Conservation (phyloP, 2,113 vertebrate species). For the Hepsetus odoe region DNA sequence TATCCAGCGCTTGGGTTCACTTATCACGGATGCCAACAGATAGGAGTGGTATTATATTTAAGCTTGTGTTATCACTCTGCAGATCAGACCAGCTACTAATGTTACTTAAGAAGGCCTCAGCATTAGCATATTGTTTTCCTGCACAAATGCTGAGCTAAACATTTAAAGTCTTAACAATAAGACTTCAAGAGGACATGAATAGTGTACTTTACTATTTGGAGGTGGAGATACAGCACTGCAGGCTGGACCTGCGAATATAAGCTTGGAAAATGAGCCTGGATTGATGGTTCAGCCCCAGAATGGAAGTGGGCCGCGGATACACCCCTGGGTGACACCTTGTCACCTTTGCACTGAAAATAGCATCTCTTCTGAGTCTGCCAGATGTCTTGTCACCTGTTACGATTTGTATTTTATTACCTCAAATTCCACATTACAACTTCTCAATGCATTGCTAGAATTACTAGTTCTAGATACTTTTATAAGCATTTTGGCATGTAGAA, state of each 20-base stretch:
- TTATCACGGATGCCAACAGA: constrained; percentile 38
- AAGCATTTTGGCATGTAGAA: constrained; percentile 35
- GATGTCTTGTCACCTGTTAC: background rate
- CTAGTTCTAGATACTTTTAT: background rate
- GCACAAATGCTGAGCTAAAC: background rate
- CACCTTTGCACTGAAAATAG: constrained; percentile 23
- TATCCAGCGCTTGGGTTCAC: constrained; percentile 34
- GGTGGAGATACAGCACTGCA: background rate
- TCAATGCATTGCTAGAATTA: no score
- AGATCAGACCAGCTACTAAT: constrained; percentile 35
- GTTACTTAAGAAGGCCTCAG: constrained; percentile 27
- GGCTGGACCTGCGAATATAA: constrained; percentile 17
- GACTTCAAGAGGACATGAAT: no score
- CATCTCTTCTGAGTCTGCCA: background rate
- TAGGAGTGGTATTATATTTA: constrained; percentile 39
- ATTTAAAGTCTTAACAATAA: constrained; percentile 4
- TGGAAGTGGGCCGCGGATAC: constrained; percentile 20
- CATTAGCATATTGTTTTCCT: constrained; percentile 20
- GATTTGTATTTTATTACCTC: background rate
- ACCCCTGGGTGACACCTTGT: constrained; percentile 4
- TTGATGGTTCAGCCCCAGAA: constrained; percentile 38
- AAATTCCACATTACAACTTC: background rate
- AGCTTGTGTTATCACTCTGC: constrained; percentile 40
- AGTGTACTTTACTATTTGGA: constrained; percentile 6
- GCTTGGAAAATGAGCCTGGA: constrained; percentile 36